Base-by-base conservation (phyloP, 2,113 vertebrate species). In the Melanocharis versteri region DNA sequence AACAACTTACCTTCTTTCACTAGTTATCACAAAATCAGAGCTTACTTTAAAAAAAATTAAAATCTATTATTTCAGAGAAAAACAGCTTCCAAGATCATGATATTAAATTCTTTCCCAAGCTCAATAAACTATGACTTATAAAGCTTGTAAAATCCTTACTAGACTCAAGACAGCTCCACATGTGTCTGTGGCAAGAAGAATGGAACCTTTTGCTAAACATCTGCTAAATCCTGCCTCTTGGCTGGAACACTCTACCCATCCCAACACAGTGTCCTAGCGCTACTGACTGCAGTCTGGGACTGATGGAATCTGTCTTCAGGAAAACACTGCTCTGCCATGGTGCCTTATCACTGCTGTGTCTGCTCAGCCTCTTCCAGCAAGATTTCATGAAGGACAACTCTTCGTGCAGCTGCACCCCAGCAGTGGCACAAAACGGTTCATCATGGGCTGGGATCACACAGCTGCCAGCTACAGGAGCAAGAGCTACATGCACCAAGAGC, bases 121-220 rank as follows among this genome's bases (percentile, higher is more conserved):
- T 97, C 96, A 96, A 97, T 98, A 98, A 98, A 98, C 94, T 97
- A 87, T 95, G 96, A 97, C 98, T 98, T 98, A 96, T 97, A 98
- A 97, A 95, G 96, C 97, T 97, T 98, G 89, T 98, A 97, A 98
- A 98, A 97, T 93, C 90, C 97, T 98, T 97, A 98, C 94, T 97
- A 97, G 97, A 77, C 96, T 97, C 98, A 94, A 97, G 97, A 97
- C 96, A 97, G 90, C 93, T 96, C 90, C 96, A 94, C 96, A 97
- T 97, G 96, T 95, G 80, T 97, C 88, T 96, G 97, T 96, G 97
- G 96, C 96, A 96, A 98, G 96, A 97, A 95, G 94, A 98, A 97
- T 95, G 95, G 97, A 97, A 97, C 94, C 87, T 98, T 98, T 97
- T 97, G 96, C 97, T 97, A 96, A 97, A 97, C 97, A 97, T 98